These are phyloP conservation scores for Conus ventricosus DNA, from an alignment of 1,140 invertebrate species.

Conservation along the genomic window DNA sequence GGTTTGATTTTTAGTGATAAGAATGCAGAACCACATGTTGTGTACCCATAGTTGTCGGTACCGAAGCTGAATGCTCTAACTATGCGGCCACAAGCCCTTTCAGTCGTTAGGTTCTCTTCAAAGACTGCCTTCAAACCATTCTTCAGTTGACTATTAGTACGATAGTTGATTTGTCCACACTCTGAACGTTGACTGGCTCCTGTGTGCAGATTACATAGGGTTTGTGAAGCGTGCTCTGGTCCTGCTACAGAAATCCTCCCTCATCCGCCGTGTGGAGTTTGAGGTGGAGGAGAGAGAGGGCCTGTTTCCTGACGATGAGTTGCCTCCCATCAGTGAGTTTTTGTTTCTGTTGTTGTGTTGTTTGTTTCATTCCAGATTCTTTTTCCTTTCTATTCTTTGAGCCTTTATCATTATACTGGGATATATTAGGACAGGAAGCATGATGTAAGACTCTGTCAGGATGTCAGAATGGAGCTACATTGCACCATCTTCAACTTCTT, in stretches of 20 bases:
- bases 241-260: slow-evolving; percentile 57
- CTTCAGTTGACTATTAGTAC: background rate
- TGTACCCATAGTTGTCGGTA: too few relatives aligned
- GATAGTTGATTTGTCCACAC: background rate
- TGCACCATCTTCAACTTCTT: too few relatives aligned
- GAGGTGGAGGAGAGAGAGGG: slow-evolving; percentile 61
- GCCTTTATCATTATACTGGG: too few relatives aligned
- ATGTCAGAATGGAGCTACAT: too few relatives aligned
- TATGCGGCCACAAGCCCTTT: too few relatives aligned
- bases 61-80: too few relatives aligned
- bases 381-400: background rate
- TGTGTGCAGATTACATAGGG: slow-evolving; percentile 65
- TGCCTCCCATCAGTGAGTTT: slow-evolving; percentile 66
- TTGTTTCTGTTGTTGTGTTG: background rate
- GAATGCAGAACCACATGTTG: too few relatives aligned
- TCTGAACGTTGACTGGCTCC: background rate
- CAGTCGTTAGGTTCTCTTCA: too few relatives aligned
- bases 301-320: slow-evolving; percentile 50
- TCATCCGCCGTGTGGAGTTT: slow-evolving; percentile 64
- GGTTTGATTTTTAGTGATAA: too few relatives aligned
- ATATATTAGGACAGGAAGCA: too few relatives aligned
- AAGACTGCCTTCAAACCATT: too few relatives aligned
- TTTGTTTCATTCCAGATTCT: background rate
- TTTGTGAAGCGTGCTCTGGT: slow-evolving; percentile 69
- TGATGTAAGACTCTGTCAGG: too few relatives aligned